A percentile compares a stretch with the other conserved stretches of the same genome.
Conservation (phyloP, 2,797 vertebrate genomes). For the Rousettus madagascariensis region DNA sequence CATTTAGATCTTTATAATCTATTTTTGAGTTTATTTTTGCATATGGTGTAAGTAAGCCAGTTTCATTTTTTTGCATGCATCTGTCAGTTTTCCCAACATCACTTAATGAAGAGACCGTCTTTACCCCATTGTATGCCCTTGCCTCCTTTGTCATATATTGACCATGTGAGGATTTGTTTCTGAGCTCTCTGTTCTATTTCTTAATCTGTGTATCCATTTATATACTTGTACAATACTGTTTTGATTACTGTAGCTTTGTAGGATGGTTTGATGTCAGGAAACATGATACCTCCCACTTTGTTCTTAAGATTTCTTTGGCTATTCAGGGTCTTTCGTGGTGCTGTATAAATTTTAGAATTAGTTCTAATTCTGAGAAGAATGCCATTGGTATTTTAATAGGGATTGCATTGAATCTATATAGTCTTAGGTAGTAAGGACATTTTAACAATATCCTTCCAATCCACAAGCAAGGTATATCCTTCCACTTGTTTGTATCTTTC, state of each 20-base stretch:
- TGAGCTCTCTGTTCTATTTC: not conserved
- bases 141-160: not conserved
- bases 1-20: not conserved
- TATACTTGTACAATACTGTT: not conserved
- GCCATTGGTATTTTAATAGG: not conserved
- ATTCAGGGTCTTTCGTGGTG: not conserved
- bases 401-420: not conserved
- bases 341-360: not conserved
- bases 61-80: not conserved
- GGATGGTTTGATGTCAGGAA: not conserved
- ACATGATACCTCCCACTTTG: not conserved
- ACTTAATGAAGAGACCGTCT: not conserved
- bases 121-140: not conserved
- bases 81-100: not conserved
- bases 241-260: not conserved
- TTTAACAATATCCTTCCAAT: not conserved
- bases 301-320: not conserved
- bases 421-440: not conserved
- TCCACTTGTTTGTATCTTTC: not conserved
- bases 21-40: not conserved
- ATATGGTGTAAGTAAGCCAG: not conserved
- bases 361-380: not conserved
- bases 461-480: not conserved
- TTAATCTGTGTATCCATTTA: not conserved
- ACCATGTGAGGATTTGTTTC: not conserved